Evolutionary conservation across 2,888 invertebrate genomes (phyloP), one percentile per base, ranked within the genome.

Genomic region (Rugalucina vietnamica): DNA sequence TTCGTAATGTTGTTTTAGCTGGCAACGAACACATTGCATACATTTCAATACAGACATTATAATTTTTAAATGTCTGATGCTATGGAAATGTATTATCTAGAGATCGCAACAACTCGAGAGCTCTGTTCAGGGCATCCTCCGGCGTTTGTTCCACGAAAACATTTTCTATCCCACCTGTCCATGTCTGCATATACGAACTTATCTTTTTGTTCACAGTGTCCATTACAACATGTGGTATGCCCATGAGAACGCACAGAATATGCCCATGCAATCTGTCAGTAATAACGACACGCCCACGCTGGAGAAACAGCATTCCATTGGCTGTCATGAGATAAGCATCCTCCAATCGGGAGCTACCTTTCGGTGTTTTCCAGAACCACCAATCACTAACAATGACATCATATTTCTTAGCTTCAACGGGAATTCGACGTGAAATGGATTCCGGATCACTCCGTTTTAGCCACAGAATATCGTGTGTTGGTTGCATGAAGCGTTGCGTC

Each of bases 381-480:
- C 76, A 76, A 34, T 76, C 76, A 27, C 39, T 5, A 14, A 76
- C 29, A 24, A 32, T 18, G 5, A 76, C 18, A 27, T 24, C 27
- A 8, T 12, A 29, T 27, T 4, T n/a, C 21, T 73, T 27, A 14
- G 27, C 34, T 3, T 1, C 4, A 10, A 3, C 50, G 12, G 73
- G 73, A 1, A 29, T 27, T 27, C 24, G 3, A 49, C 87, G 85
- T 1, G 24, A 60, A 18, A 82, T 75, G 2, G 69, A 54, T 54
- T 89, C 89, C 2, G 1, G 2, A 43, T 88, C 89, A 0, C 0
- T n/a, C 34, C 89, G 36, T 14, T 73, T 76, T 12, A 85, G 69
- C 89, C 89, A 89, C 27, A 88, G 21, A 18, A 89, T 74, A 39
- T 89, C 88, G 60, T 87, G 85, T 3, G 75, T 57, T 0, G 89